phyloP scores from a whole-genome alignment of 2,797 vertebrate species.

The Poeciliopsis turneri region DNA sequence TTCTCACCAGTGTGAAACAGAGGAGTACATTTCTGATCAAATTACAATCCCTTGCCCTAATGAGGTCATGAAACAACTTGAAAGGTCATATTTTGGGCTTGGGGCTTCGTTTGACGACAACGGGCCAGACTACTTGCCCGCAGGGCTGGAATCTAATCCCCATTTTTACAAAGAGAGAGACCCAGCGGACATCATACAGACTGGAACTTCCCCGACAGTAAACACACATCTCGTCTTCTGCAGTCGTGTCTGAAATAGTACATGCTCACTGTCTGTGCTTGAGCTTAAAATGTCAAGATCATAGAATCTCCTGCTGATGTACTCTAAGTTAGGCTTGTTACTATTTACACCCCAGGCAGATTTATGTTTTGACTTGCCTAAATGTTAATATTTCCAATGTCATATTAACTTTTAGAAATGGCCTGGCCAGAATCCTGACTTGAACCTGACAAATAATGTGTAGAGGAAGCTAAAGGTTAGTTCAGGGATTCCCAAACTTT shows the following conservation, averaged over 20 bases:
- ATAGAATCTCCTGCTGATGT: neutral
- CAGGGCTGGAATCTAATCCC: conserved; percentile 59
- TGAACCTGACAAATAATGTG: no score
- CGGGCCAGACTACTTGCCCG: conserved; percentile 40
- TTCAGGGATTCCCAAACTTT: no score
- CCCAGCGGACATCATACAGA: conserved; percentile 52
- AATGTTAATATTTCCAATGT: neutral
- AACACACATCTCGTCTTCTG: conserved; percentile 33
- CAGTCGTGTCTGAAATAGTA: neutral
- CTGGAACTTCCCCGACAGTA: conserved; percentile 39
- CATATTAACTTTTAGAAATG: neutral
- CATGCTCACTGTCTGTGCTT: neutral
- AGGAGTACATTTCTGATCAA: conserved; percentile 28
- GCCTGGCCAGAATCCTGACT: no score
- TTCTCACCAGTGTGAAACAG: conserved; percentile 1
- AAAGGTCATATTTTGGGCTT: conserved; percentile 52
- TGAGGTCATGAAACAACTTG: conserved; percentile 56
- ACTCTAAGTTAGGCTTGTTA: neutral
- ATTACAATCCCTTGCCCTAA: conserved; percentile 51
- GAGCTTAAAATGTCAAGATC: conserved; percentile 5
- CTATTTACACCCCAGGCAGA: neutral
- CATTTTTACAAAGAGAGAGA: conserved; percentile 40
- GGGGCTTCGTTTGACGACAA: conserved; percentile 49
- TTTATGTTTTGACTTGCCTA: neutral
- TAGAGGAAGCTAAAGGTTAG: no score